Conservation (phyloP, 2,113 vertebrate species). For the Carollia perspicillata region DNA sequence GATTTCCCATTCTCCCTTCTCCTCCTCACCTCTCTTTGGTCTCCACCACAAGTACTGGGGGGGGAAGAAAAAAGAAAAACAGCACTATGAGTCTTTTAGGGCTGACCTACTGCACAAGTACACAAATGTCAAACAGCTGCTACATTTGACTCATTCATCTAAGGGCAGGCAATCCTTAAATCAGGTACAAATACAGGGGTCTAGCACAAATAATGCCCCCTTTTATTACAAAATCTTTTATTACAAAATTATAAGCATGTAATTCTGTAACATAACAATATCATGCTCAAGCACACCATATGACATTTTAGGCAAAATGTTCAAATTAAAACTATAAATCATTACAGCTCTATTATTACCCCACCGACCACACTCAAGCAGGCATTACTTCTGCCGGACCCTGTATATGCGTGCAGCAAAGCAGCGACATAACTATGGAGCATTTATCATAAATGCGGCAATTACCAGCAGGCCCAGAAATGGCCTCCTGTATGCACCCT, state of each 20-base stretch:
- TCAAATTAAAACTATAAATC: no score
- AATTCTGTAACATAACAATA: no score
- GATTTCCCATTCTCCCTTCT: neutral
- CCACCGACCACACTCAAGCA: no score
- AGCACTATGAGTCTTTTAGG: neutral
- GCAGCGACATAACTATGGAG: neutral
- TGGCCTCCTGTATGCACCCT: neutral
- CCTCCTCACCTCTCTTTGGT: neutral
- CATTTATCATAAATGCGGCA: neutral
- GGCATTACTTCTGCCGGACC: no score
- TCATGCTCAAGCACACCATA: no score
- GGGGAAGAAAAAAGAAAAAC: neutral
- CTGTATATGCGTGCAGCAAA: neutral
- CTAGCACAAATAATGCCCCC: no score
- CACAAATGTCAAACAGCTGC: neutral
- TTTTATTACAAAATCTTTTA: no score
- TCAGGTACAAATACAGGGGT: neutral
- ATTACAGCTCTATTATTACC: no score
- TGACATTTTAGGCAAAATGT: no score
- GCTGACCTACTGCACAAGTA: neutral
- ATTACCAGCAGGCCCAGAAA: neutral
- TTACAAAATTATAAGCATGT: no score
- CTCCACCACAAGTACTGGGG: neutral
- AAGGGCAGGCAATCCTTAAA: neutral
- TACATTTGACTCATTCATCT: neutral